A percentile compares a stretch with the other conserved stretches of the same genome.
phyloP scores from a whole-genome alignment of 2,113 vertebrate species.

The Oreochromis aureus region DNA sequence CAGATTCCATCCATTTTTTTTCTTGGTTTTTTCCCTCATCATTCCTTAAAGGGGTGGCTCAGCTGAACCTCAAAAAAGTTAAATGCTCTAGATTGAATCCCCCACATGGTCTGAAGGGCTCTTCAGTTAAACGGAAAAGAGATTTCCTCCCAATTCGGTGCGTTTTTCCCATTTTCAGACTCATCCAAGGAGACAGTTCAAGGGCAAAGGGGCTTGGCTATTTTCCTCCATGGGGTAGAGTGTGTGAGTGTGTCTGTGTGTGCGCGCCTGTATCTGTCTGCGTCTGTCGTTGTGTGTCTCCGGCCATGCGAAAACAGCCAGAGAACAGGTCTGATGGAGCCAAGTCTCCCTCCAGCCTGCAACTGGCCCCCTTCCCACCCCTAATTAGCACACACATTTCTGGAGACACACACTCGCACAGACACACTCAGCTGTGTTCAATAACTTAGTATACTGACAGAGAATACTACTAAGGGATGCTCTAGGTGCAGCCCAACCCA shows the following conservation, averaged over 20 bases:
- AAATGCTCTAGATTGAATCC: constrained; percentile 4
- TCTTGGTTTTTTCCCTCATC: neutral
- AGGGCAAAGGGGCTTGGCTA: constrained; percentile 29
- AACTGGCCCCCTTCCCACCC: constrained; percentile 48
- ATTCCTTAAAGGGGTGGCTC: neutral
- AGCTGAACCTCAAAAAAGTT: constrained; percentile 18
- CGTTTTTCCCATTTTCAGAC: constrained; percentile 1
- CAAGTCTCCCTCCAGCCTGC: constrained; percentile 52
- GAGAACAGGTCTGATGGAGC: constrained; percentile 62
- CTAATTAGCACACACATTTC: constrained; percentile 47
- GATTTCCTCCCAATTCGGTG: constrained; percentile 17
- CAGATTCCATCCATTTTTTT: constrained; percentile 22
- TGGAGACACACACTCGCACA: neutral
- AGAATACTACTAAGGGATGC: constrained; percentile 20
- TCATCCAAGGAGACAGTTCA: constrained; percentile 42
- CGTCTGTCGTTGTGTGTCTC: constrained; percentile 38
- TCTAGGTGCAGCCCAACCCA: constrained; percentile 28
- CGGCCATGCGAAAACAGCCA: constrained; percentile 50
- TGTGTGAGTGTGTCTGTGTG: constrained; percentile 4
- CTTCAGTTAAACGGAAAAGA: constrained; percentile 9
- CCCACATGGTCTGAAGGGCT: neutral
- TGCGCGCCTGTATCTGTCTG: neutral
- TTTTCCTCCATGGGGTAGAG: constrained; percentile 15
- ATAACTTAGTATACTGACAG: constrained; percentile 50
- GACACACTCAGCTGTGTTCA: constrained; percentile 25